These are phyloP conservation scores for Girardia tigrina DNA, from an alignment of 2,888 invertebrate species.

Conservation along the genomic window DNA sequence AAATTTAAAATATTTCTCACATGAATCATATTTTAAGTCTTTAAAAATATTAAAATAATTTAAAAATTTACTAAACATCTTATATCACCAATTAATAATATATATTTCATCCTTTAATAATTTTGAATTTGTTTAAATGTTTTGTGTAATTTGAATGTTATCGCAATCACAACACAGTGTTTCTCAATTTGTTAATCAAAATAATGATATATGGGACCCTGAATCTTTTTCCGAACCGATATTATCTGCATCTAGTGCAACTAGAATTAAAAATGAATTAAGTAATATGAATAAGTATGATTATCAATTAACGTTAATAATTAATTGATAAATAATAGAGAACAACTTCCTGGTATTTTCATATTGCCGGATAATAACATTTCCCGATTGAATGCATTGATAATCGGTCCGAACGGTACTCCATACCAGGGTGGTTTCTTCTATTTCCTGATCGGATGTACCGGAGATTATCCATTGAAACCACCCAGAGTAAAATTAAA, in stretches of 20 bases:
- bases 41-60: neutral
- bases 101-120: neutral
- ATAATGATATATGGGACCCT: neutral
- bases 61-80: neutral
- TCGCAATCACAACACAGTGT: neutral
- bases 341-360: constrained; percentile 55
- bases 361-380: constrained; percentile 54
- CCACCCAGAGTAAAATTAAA: constrained; percentile 56
- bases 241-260: neutral
- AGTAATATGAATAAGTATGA: neutral
- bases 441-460: constrained; percentile 53
- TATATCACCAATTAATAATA: no score
- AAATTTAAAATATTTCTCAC: no score
- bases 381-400: constrained; percentile 55
- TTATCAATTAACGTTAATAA: neutral
- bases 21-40: no score
- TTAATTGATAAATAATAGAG: constrained; percentile 42
- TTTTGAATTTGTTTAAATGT: neutral
- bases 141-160: neutral
- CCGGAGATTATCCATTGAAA: constrained; percentile 54
- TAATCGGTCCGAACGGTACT: constrained; percentile 56
- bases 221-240: neutral
- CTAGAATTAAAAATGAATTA: neutral
- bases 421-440: constrained; percentile 56
- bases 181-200: neutral